Conservation (phyloP, 2,797 vertebrate genomes). For the Scolopax bukidnonensis region DNA sequence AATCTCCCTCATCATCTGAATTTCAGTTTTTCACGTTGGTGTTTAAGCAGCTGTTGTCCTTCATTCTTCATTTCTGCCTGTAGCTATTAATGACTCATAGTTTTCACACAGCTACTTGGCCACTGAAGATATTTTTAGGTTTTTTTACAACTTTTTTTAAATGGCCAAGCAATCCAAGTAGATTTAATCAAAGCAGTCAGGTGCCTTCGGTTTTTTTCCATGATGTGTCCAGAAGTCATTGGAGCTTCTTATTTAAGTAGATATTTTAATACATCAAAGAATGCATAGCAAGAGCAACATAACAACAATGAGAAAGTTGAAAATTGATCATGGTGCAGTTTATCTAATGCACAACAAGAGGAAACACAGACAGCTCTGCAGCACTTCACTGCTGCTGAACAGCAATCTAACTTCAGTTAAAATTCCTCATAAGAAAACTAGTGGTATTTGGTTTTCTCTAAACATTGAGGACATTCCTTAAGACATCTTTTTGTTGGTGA, state of each 20-base stretch:
- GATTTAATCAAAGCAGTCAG: slow-evolving; percentile 20
- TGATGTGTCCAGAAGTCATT: not conserved
- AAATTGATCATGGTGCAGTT: not conserved
- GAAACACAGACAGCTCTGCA: not conserved
- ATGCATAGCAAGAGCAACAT: not conserved
- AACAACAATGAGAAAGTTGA: not conserved
- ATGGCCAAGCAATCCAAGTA: slow-evolving; percentile 43
- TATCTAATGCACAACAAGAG: not conserved
- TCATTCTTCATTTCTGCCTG: slow-evolving; percentile 32
- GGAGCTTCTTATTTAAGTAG: not conserved
- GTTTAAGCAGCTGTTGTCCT: slow-evolving; percentile 33
- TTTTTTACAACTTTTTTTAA: slow-evolving; percentile 30
- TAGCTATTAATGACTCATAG: slow-evolving; percentile 59
- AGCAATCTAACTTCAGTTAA: not conserved
- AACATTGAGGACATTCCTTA: not conserved
- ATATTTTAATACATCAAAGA: not conserved
- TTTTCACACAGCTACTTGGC: slow-evolving; percentile 50
- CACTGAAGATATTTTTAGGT: slow-evolving; percentile 56
- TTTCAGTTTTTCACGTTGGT: not conserved
- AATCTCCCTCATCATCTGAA: not conserved
- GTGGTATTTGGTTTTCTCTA: not conserved
- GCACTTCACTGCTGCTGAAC: not conserved
- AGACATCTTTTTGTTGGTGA: not conserved
- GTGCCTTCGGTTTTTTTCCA: not conserved
- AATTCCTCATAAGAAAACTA: not conserved